A percentile compares a stretch with the other conserved stretches of the same genome.
phyloP scores from a whole-genome alignment of 2,113 vertebrate species.

The Dicerorhinus sumatrensis region DNA sequence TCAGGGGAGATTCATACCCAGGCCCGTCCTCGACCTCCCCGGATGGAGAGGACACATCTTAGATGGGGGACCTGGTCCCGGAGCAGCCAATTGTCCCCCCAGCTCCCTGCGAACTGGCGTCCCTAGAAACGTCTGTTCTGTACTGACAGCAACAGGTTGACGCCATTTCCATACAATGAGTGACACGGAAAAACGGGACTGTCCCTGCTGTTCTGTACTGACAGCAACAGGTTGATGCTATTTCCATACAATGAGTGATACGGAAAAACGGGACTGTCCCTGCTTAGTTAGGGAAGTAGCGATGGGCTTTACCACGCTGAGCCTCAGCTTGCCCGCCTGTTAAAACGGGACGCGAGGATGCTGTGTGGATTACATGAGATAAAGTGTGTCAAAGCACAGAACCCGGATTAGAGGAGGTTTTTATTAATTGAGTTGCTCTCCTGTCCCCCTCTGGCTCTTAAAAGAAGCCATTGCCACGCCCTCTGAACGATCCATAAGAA shows the following conservation, averaged over 20 bases:
- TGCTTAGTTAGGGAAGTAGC: background rate
- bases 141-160: background rate
- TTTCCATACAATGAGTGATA: background rate
- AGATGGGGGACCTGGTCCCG: background rate
- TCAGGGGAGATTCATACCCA: background rate
- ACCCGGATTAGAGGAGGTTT: background rate
- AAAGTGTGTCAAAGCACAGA: background rate
- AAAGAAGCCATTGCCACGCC: background rate
- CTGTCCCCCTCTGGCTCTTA: background rate
- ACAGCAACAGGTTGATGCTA: background rate
- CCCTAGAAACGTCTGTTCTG: background rate
- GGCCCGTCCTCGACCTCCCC: background rate
- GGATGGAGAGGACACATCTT: background rate
- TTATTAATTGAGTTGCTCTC: background rate
- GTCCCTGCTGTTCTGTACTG: background rate
- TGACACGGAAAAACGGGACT: background rate
- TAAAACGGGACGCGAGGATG: background rate
- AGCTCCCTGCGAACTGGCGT: background rate
- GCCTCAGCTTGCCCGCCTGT: background rate
- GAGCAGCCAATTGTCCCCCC: background rate
- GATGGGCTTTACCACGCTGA: background rate
- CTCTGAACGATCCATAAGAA: background rate
- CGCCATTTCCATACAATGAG: background rate
- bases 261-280: background rate
- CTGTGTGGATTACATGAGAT: background rate